Evolutionary conservation across 2,888 invertebrate species (phyloP), one percentile per base, ranked within the genome.

Genomic region (Catocala fraxini): DNA sequence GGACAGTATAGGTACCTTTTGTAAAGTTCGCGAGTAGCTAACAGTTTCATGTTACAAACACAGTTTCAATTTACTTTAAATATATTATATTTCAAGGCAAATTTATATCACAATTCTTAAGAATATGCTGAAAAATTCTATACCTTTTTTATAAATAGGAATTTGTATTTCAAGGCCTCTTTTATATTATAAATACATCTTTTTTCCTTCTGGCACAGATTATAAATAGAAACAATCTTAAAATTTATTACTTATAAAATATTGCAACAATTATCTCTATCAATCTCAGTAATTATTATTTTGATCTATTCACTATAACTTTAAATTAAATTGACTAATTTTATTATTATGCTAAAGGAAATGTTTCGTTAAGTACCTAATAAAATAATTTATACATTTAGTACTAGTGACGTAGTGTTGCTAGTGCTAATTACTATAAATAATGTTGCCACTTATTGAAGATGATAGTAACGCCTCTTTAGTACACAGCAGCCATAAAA

Each of bases 281-380:
- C 81, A 89, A 89, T 90, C 88, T 89, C 90, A 84, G 81, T 84
- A 79, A 83, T 80, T 82, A 80, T 83, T 73, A 76, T 79, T 77
- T 81, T 82, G 71, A 79, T 68, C 74, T 72, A 80, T 75, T 64
- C 65, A 71, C 75, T 85, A 83, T 77, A 79, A 72, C 75, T 77
- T 83, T 80, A 84, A 85, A 81, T 86, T 85, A 83, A 81, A 80
- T 89, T 91, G 91, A 90, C 92, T 91, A 91, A 86, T 84, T 65
- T 84, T 84, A 89, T 86, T 90, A 90, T 89, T 90, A 90, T 86
- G 87, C 86, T 89, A 89, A 61, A 77, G 78, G 78, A 79, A 79
- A 79, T 73, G 67, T 69, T 77, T 73, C 75, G 70, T 73, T 76
- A 75, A 70, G 71, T 73, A 73, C 65, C 66, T 77, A 73, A 69